phyloP scores from a whole-genome alignment of 2,888 invertebrate genomes.

The Melinaea menophilus region DNA sequence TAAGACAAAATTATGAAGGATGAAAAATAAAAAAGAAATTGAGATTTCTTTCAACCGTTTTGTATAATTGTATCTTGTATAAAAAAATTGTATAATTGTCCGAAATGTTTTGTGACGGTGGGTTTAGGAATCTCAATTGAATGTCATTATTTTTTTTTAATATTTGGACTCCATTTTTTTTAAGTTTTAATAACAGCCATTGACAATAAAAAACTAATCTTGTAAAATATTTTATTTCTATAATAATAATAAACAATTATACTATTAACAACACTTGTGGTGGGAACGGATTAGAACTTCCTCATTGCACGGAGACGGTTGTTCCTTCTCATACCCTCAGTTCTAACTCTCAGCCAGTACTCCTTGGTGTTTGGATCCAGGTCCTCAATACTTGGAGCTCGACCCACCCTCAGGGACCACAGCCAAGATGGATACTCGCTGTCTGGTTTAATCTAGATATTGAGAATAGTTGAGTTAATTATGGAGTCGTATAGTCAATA shows the following conservation, averaged over 20 bases:
- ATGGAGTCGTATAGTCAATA: not conserved
- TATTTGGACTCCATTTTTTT: not conserved
- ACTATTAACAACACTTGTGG: not conserved
- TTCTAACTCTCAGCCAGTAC: constrained; percentile 89
- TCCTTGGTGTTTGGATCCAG: constrained; percentile 86
- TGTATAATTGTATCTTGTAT: constrained; percentile 3
- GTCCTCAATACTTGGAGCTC: constrained; percentile 81
- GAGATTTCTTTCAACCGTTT: not conserved
- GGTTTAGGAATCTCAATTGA: not conserved
- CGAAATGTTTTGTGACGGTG: not conserved
- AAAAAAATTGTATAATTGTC: constrained; percentile 5
- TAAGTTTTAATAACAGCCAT: not conserved
- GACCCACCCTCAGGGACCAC: constrained; percentile 85
- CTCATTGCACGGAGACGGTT: constrained; percentile 79
- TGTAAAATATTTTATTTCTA: not conserved
- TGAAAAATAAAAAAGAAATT: not conserved
- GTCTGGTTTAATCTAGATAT: constrained; percentile 54
- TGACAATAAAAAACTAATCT: not conserved
- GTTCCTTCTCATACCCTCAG: constrained; percentile 80
- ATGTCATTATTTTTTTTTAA: not conserved
- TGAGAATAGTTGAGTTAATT: not conserved
- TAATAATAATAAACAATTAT: not conserved
- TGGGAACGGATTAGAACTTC: constrained; percentile 68
- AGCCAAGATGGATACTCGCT: constrained; percentile 94
- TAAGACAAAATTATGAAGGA: not conserved